Conservation (phyloP, 2,113 vertebrate species). For the Microtus montanus region DNA sequence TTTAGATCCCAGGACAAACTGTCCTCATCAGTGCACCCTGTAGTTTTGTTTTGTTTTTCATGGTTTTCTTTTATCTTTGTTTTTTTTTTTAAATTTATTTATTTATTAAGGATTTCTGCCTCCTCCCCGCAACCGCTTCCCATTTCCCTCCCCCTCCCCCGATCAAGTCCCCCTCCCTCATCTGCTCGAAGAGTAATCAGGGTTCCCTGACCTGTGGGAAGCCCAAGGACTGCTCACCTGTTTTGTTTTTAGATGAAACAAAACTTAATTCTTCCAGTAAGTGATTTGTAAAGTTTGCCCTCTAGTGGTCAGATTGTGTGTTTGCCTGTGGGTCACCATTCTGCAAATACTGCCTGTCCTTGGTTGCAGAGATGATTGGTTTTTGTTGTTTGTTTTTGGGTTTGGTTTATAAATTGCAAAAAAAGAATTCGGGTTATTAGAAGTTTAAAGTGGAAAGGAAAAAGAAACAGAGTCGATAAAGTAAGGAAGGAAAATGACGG, state of each 20-base stretch:
- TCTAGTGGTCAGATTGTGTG: constrained; percentile 1
- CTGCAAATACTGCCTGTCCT: not conserved
- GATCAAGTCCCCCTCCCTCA: too few species aligned
- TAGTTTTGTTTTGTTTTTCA: not conserved
- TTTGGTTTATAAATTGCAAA: not conserved
- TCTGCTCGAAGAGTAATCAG: too few species aligned
- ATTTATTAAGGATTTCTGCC: too few species aligned
- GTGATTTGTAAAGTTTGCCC: constrained; percentile 56
- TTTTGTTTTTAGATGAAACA: not conserved
- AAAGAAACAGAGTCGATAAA: not conserved
- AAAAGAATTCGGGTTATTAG: constrained; percentile 1
- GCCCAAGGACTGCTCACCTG: too few species aligned
- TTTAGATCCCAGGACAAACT: not conserved
- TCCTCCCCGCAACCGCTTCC: too few species aligned
- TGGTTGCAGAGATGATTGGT: not conserved
- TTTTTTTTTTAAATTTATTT: too few species aligned
- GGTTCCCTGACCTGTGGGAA: too few species aligned
- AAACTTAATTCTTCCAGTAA: too few species aligned
- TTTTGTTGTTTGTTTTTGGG: not conserved
- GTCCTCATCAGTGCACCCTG: not conserved
- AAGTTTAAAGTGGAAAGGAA: not conserved
- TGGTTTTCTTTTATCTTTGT: too few species aligned
- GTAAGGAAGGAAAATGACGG: not conserved
- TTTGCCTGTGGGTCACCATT: not conserved
- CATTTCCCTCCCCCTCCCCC: too few species aligned